Evolutionary conservation across 2,888 invertebrate genomes (phyloP).

Genomic region (Uropetala carovei): DNA sequence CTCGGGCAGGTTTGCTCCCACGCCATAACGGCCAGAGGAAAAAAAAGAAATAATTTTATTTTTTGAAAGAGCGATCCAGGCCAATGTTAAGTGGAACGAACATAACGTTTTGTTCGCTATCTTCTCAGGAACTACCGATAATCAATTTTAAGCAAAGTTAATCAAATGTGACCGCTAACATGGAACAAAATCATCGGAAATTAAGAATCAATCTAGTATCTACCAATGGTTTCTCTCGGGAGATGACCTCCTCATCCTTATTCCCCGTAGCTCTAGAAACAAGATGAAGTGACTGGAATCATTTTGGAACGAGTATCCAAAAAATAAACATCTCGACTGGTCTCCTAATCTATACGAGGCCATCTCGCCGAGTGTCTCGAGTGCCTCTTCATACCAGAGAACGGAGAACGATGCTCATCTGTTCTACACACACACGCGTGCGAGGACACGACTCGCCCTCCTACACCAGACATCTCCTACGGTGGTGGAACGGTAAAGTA

Average conservation of each 20-base stretch:
- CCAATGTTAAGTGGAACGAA: not conserved
- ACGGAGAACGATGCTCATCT: conserved; percentile 45
- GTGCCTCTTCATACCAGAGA: conserved; percentile 6
- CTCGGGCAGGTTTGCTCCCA: no score
- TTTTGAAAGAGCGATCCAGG: not conserved
- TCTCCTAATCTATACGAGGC: conserved; percentile 42
- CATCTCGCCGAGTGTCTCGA: conserved; percentile 40
- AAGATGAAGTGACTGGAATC: not conserved
- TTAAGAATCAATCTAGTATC: not conserved
- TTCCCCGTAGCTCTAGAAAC: not conserved
- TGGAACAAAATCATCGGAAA: not conserved
- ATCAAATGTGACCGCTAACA: not conserved
- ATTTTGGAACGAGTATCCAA: conserved; percentile 20
- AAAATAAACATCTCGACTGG: conserved; percentile 52
- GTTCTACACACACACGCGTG: not conserved
- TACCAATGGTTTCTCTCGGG: not conserved
- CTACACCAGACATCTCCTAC: not conserved
- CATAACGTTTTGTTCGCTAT: not conserved
- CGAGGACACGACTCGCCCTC: not conserved
- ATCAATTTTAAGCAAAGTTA: not conserved
- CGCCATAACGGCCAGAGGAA: no score
- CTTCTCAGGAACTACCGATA: not conserved
- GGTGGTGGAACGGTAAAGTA: not conserved
- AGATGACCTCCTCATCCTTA: not conserved
- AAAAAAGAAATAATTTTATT: no score